A percentile compares a stretch with the other conserved stretches of the same genome.
phyloP scores from a whole-genome alignment of 2,113 vertebrate genomes.

The Morone chrysops region DNA sequence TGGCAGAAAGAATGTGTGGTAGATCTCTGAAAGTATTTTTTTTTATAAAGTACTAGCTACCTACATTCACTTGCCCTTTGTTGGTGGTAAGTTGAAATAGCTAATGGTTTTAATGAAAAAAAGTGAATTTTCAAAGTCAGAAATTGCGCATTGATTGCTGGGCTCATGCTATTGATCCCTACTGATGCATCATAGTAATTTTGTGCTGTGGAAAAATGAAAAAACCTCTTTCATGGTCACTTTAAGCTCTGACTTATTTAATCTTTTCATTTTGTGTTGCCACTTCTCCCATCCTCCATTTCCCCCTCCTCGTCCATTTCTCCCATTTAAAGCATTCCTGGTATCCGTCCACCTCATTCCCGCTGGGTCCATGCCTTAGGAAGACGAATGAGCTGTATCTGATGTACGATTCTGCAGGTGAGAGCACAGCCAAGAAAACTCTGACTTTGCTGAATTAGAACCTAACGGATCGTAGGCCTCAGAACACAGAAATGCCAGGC shows the following conservation, averaged over 20 bases:
- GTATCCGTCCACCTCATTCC: conserved; percentile 47
- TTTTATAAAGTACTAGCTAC: background rate
- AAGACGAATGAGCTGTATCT: conserved; percentile 56
- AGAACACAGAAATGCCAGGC: conserved; percentile 30
- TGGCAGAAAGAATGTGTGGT: background rate
- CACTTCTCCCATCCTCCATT: background rate
- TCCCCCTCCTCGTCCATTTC: background rate
- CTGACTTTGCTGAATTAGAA: conserved; percentile 46
- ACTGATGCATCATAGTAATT: background rate
- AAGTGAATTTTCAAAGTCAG: background rate
- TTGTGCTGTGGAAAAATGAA: background rate
- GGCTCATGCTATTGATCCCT: background rate
- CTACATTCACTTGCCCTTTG: background rate
- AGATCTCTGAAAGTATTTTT: background rate
- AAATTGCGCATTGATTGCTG: background rate
- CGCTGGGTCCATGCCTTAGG: conserved; percentile 25
- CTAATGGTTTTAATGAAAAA: background rate
- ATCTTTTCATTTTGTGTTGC: conserved; percentile 22
- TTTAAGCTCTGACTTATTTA: conserved; percentile 20
- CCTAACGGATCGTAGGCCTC: conserved; percentile 35
- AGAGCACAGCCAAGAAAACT: conserved; percentile 41
- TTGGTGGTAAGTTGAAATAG: background rate
- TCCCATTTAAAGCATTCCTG: conserved; percentile 37
- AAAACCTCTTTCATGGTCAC: background rate
- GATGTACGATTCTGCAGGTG: conserved; percentile 59